phyloP scores from a whole-genome alignment of 2,888 invertebrate species.

The Adineta ricciae region DNA sequence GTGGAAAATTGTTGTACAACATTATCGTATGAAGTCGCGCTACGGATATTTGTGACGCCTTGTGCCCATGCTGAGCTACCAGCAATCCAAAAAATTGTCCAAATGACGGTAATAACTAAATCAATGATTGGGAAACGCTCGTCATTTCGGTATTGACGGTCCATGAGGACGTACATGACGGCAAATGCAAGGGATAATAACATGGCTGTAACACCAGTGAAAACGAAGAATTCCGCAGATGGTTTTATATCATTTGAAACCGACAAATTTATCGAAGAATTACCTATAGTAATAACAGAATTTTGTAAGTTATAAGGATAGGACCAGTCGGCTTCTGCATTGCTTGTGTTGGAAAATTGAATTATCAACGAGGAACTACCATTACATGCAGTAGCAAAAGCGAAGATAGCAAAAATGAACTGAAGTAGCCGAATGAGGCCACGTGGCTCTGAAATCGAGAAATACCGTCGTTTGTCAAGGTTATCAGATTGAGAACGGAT shows the following conservation, averaged over 20 bases:
- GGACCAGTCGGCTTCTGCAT: slow-evolving; percentile 39
- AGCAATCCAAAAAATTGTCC: slow-evolving; percentile 20
- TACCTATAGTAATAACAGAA: no score
- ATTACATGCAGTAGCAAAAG: slow-evolving; percentile 58
- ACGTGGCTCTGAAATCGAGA: not conserved
- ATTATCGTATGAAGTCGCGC: not conserved
- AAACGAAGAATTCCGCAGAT: slow-evolving; percentile 60
- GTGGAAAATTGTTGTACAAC: accelerated
- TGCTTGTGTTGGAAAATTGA: no score
- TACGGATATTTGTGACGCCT: not conserved
- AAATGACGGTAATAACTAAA: not conserved
- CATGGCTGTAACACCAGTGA: slow-evolving; percentile 62
- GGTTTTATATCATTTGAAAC: slow-evolving; percentile 35
- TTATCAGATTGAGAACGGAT: no score
- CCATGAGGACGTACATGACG: slow-evolving; percentile 52
- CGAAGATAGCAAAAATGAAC: slow-evolving; percentile 58
- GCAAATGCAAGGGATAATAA: slow-evolving; percentile 54
- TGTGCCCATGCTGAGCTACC: slow-evolving; percentile 13
- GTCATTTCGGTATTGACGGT: slow-evolving; percentile 46
- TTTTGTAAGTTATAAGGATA: slow-evolving; percentile 52
- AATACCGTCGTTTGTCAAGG: not conserved
- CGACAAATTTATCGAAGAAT: not conserved
- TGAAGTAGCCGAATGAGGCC: slow-evolving; percentile 6
- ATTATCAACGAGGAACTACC: slow-evolving; percentile 46
- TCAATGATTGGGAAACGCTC: slow-evolving; percentile 49